These are phyloP conservation scores for Halocynthia aurantium DNA, from an alignment of 23 tunicate genomes.

Conservation along the genomic window DNA sequence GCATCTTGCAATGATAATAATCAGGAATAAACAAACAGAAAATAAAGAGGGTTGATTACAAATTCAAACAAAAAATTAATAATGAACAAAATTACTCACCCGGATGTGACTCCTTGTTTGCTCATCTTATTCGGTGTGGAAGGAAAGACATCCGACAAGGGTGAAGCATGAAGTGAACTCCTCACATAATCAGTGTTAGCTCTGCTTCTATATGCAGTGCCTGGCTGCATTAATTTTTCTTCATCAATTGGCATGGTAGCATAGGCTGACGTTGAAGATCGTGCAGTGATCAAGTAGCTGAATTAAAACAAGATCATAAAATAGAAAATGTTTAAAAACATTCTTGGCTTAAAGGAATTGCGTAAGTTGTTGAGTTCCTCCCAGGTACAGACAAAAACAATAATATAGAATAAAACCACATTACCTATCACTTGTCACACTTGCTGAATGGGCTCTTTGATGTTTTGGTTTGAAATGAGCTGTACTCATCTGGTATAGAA, in stretches of 20 bases:
- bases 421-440: neutral
- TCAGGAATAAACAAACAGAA: too few species aligned
- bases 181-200: neutral
- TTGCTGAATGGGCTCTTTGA: conserved; percentile 17
- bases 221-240: neutral
- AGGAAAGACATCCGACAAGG: neutral
- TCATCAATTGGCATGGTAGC: neutral
- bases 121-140: neutral
- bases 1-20: too few species aligned
- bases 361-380: too few species aligned
- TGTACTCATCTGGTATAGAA: too few species aligned
- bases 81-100: too few species aligned
- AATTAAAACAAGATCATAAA: neutral
- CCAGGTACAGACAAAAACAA: too few species aligned
- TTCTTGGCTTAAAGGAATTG: neutral
- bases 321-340: neutral
- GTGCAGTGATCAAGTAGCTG: neutral
- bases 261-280: neutral
- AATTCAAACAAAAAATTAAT: neutral
- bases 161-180: neutral
- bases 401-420: too few species aligned
- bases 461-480: neutral
- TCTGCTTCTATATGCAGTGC: neutral
- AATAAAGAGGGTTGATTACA: neutral
- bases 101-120: too few species aligned